phyloP scores from a whole-genome alignment of 2,888 invertebrate genomes.

The Pasiphila rectangulata region DNA sequence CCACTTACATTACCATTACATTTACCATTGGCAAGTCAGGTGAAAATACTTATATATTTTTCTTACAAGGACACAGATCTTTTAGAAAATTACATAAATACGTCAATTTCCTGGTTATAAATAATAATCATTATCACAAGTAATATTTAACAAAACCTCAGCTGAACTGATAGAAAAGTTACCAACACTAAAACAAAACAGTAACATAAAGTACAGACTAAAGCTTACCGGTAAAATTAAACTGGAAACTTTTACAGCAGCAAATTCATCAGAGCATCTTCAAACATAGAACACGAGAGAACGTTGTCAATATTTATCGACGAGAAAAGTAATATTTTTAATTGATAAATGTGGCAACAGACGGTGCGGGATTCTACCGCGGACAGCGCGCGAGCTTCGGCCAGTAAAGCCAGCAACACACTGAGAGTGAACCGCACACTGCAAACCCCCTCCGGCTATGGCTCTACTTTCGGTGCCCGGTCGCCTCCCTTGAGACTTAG shows the following conservation, averaged over 20 bases:
- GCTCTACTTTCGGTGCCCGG: conserved; percentile 74
- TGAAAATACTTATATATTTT: too few relatives aligned
- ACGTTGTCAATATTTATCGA: conserved; percentile 33
- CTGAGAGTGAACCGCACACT: conserved; percentile 53
- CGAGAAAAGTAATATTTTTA: conserved; percentile 23
- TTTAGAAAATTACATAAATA: too few relatives aligned
- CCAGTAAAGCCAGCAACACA: conserved; percentile 64
- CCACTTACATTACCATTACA: too few relatives aligned
- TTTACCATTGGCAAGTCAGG: too few relatives aligned
- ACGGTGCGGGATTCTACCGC: conserved; percentile 36
- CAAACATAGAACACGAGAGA: conserved; percentile 36
- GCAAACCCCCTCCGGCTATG: conserved; percentile 68
- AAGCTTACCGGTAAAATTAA: conserved; percentile 48
- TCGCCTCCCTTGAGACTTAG: conserved; percentile 65
- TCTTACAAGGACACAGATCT: too few relatives aligned
- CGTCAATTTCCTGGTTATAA: too few relatives aligned
- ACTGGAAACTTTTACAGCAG: conserved; percentile 38
- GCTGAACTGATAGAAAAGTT: not conserved
- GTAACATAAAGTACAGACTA: conserved; percentile 10
- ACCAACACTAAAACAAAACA: conserved; percentile 4
- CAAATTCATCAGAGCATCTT: conserved; percentile 44
- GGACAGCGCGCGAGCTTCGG: conserved; percentile 55
- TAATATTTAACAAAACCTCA: not conserved
- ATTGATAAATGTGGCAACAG: conserved; percentile 35
- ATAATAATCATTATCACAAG: too few relatives aligned